Evolutionary conservation across 2,888 invertebrate species (phyloP).

Genomic region (Lomographa bimaculata): DNA sequence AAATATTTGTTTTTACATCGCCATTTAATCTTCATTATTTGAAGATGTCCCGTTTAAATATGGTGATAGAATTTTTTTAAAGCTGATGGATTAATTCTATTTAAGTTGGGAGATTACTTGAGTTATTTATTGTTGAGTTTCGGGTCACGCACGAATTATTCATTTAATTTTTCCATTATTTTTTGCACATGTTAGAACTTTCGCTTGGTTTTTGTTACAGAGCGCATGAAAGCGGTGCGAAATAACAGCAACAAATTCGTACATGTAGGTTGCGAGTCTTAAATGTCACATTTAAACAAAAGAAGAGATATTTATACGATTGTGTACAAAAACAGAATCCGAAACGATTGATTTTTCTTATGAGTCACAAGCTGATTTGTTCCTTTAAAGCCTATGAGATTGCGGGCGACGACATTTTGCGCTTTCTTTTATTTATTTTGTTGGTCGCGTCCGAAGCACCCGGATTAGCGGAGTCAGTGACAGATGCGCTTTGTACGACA

Average conservation of each 20-base stretch:
- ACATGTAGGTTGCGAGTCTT: too few species aligned
- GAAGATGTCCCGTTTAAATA: conserved; percentile 1
- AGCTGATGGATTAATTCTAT: too few species aligned
- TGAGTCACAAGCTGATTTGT: conserved; percentile 39
- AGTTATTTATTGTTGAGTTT: conserved; percentile 5
- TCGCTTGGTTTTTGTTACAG: conserved; percentile 9
- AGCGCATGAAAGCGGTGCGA: conserved; percentile 10
- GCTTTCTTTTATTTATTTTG: conserved; percentile 53
- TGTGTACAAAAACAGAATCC: conserved; percentile 10
- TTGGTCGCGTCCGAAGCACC: conserved; percentile 55
- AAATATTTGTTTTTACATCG: conserved; percentile 15
- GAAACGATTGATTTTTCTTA: conserved; percentile 35
- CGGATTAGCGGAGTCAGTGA: conserved; percentile 57
- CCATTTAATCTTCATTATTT: conserved; percentile 4
- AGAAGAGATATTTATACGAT: conserved; percentile 3
- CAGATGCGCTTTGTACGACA: conserved; percentile 47
- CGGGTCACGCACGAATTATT: too few species aligned
- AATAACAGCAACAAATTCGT: conserved; percentile 3
- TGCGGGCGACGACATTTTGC: conserved; percentile 10
- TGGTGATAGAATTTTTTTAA: conserved; percentile 2
- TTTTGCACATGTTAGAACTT: too few species aligned
- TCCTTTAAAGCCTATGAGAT: conserved; percentile 16
- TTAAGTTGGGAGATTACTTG: conserved; percentile 1
- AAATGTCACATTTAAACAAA: conserved; percentile 8
- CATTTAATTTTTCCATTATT: too few species aligned